A percentile compares a stretch with the other conserved stretches of the same genome.
Evolutionary conservation across 1,140 invertebrate species (phyloP).

Genomic region (Caenorhabditis brenneri): DNA sequence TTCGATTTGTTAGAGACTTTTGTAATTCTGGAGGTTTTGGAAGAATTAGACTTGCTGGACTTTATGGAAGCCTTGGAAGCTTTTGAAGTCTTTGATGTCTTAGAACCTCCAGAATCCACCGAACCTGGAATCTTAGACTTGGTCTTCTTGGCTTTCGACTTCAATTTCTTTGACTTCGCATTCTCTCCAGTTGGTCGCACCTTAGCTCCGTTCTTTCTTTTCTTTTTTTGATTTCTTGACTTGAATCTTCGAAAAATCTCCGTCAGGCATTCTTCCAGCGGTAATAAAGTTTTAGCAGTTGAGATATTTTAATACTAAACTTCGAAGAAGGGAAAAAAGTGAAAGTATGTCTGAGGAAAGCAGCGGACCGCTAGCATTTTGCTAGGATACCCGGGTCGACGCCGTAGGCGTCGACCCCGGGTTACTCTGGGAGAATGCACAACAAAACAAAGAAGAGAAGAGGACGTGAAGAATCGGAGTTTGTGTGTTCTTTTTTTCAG

Average conservation of each 20-base stretch:
- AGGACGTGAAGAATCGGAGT: not conserved
- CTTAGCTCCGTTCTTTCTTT: not conserved
- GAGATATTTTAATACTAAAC: too few species aligned
- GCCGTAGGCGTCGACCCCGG: not conserved
- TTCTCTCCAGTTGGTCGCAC: not conserved
- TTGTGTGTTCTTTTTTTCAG: too few species aligned
- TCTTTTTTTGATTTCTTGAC: not conserved
- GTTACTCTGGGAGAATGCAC: not conserved
- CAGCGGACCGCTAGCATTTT: not conserved
- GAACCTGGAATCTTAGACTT: not conserved
- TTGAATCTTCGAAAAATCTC: conserved; percentile 9
- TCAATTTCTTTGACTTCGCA: not conserved
- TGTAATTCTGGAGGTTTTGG: not conserved
- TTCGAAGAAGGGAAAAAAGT: not conserved
- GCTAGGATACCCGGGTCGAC: not conserved
- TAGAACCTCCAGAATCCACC: not conserved
- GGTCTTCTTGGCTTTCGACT: not conserved
- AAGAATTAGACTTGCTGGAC: not conserved
- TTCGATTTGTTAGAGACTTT: too few species aligned
- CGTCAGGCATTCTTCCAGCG: not conserved
- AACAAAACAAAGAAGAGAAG: not conserved
- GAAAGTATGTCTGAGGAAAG: not conserved
- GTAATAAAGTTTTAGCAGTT: too few species aligned
- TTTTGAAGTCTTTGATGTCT: not conserved
- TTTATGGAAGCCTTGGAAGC: not conserved